Base-by-base conservation (phyloP, 2,113 vertebrate species). In the Dipodomys spectabilis region DNA sequence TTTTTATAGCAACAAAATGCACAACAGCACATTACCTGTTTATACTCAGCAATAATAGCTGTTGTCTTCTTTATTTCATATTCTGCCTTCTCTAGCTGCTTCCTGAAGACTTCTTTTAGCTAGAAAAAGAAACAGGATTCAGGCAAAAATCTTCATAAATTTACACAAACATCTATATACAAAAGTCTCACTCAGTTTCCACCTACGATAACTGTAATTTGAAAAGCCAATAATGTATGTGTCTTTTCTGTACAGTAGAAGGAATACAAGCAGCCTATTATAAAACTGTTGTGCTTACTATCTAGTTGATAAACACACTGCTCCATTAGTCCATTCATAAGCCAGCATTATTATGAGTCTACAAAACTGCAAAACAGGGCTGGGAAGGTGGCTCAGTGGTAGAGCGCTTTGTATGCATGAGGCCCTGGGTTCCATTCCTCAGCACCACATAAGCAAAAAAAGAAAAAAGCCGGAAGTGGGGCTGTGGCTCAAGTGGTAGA, bases 31-130 rank as follows among this genome's bases (percentile, higher is more conserved):
- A 13, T 87, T 98, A 99, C 99, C 99, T 99, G 99, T 97, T 99
- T 99, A 95, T 99, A 99, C 92, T 99, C 99, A 0, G 99, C 98
- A 88, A 99, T 99, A 98, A 99, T 99, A 10, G 99, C 99, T 22
- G 99, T 99, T 7, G 99, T 99, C 98, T 99, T 99, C 98, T 99
- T 99, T 95, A 99, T 99, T 98, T 99, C 99, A 53, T 98, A 98
- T 96, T 99, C 99, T 3, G 99, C 99, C 96, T 99, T 99, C 96
- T 99, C 99, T 82, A 99, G 98, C 95, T 99, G 99, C 97, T 99
- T 99, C 96, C 99, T 98, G 98, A 99, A 99, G 83, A 99, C 98
- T 94, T 99, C 99, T 97, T 99, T 99, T 73, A 99, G 98, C 99
- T 99, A 95, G 13, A n/a, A 85, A 81, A 28, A 82, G 78, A 64